A percentile compares a stretch with the other conserved stretches of the same genome.
These are phyloP conservation scores for Drosophila obscura DNA, from an alignment of 1,140 invertebrate genomes.

Conservation along the genomic window DNA sequence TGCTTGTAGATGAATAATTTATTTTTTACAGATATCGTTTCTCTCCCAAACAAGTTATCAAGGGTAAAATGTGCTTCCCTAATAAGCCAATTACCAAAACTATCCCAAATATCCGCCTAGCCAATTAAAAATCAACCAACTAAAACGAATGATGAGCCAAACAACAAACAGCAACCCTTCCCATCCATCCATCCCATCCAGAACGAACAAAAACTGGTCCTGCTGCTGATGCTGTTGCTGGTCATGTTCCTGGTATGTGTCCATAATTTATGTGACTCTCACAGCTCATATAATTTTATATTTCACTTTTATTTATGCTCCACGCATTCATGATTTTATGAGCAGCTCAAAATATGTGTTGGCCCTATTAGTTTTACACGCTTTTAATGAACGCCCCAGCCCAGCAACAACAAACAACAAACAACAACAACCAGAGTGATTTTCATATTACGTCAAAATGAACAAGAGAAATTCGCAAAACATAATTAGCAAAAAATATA, in stretches of 20 bases:
- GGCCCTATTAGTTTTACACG: slow-evolving; percentile 55
- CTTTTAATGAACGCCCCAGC: slow-evolving; percentile 52
- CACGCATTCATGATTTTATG: slow-evolving; percentile 42
- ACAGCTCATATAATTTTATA: slow-evolving; percentile 28
- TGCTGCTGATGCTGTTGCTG: too few relatives aligned
- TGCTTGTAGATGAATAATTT: too few relatives aligned
- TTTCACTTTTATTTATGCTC: slow-evolving; percentile 49
- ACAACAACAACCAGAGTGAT: slow-evolving; percentile 2
- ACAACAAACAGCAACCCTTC: too few relatives aligned
- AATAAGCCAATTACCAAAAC: too few relatives aligned
- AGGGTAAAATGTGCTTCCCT: too few relatives aligned
- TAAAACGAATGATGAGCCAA: too few relatives aligned
- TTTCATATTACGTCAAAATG: slow-evolving; percentile 25
- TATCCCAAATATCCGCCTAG: too few relatives aligned
- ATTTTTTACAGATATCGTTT: too few relatives aligned
- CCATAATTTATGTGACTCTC: slow-evolving; percentile 31
- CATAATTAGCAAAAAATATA: slow-evolving; percentile 27
- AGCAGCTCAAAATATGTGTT: slow-evolving; percentile 57
- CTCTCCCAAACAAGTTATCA: too few relatives aligned
- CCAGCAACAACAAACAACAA: slow-evolving; percentile 11
- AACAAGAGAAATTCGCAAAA: slow-evolving; percentile 13
- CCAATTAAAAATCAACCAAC: too few relatives aligned
- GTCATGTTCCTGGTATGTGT: not conserved
- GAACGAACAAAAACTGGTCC: too few relatives aligned
- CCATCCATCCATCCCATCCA: too few relatives aligned